Evolutionary conservation across 2,888 invertebrate genomes (phyloP), one percentile per base, ranked within the genome.

Genomic region (Beris morrisii): DNA sequence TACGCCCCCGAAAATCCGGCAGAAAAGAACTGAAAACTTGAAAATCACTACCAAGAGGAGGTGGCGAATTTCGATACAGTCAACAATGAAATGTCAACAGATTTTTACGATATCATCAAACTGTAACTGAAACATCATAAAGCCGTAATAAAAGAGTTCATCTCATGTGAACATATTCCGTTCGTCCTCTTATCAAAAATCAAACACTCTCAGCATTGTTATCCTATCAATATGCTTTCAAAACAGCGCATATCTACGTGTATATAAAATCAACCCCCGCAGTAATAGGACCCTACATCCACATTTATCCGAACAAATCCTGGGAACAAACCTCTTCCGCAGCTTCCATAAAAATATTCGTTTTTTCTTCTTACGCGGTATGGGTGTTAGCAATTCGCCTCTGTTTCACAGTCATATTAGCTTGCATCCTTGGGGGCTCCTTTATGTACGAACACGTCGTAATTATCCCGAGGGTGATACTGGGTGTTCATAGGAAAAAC

Each of bases 81-180:
- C 30, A 12, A 61, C 61, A 61, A 61, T 52, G 52, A 61, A 61
- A 52, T 61, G 52, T 61, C 61, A 61, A 61, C 61, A 61, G 50
- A 61, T 38, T 61, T 61, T 61, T 61, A 61, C 52, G 61, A 61
- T 31, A 61, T 61, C 61, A 38, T 50, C 52, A 61, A 61, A 61
- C 50, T 61, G 61, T 50, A 52, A 61, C 61, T 59, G 61, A 38
- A 61, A 61, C 52, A 61, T 61, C 61, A 61, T 61, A 61, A 61
- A 61, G 61, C 44, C 28, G 38, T 50, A 61, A 61, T 61, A 61
- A 61, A 61, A 43, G 22, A 50, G 52, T 61, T 52, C 61, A 61
- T 61, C 61, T 61, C 52, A 13, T 32, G 52, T 52, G 12, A 46
- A 22, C 52, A 38, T 44, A 61, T 61, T 50, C 50, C 38, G 58